Evolutionary conservation across 1,140 invertebrate species (phyloP), one percentile per base, ranked within the genome.

Genomic region (Ceratosolen fusciceps): DNA sequence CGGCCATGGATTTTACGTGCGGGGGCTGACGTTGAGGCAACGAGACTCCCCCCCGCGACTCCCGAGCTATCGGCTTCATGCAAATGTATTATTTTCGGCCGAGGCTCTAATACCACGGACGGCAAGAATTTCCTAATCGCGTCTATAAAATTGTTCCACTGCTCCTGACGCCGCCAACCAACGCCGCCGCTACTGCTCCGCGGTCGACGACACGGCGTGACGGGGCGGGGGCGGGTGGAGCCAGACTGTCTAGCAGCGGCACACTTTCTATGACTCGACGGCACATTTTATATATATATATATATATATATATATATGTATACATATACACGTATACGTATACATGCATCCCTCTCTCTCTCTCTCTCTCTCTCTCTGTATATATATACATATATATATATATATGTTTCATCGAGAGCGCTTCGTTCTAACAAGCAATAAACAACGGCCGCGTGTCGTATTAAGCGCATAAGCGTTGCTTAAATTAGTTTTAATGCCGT

Each of bases 251-350:
- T 90, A 89, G 89, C 85, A 82, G 82, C n/a, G n/a, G n/a, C n/a
- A n/a, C n/a, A n/a, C 84, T 80, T 85, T 88, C 87, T 87, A 85
- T 85, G 85, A 85, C 60, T 52, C 72, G 86, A 87, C 88, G 88
- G 89, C 86, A 86, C 89, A 89, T 89, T 90, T 90, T 90, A 90
- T 90, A n/a, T n/a, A n/a, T n/a, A n/a, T n/a, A n/a, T n/a, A n/a
- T n/a, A n/a, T n/a, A n/a, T n/a, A n/a, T n/a, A n/a, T n/a, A n/a
- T n/a, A n/a, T n/a, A n/a, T n/a, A n/a, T n/a, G n/a, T n/a, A n/a
- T n/a, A n/a, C n/a, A n/a, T n/a, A n/a, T n/a, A n/a, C n/a, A n/a
- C n/a, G n/a, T n/a, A n/a, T n/a, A n/a, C n/a, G n/a, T n/a, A n/a
- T n/a, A n/a, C n/a, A n/a, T n/a, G n/a, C n/a, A n/a, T n/a, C n/a